phyloP scores from a whole-genome alignment of 2,888 invertebrate genomes.

The Melinopterus prodromus region DNA sequence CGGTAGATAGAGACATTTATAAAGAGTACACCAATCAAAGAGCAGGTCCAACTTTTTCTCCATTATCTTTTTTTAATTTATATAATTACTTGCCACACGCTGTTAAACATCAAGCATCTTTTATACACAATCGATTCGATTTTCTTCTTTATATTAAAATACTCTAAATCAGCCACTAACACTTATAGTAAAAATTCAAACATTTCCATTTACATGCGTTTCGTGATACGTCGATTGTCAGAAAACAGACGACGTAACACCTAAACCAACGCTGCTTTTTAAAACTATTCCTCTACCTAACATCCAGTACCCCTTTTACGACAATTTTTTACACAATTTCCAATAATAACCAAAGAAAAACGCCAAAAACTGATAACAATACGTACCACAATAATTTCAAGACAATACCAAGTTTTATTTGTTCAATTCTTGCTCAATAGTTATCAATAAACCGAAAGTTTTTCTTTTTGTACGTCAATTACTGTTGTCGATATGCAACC shows the following conservation, averaged over 20 bases:
- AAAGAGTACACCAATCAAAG: conserved; percentile 20
- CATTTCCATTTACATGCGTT: conserved; percentile 42
- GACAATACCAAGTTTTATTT: not conserved
- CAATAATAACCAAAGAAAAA: conserved; percentile 31
- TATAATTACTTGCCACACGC: conserved; percentile 39
- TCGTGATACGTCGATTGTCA: not conserved
- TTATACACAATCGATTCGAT: conserved; percentile 46
- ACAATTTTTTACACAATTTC: conserved; percentile 44
- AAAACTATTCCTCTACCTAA: conserved; percentile 54
- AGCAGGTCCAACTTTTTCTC: conserved; percentile 31
- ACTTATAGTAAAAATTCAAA: conserved; percentile 55
- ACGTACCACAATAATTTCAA: conserved; percentile 9
- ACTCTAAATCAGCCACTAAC: conserved; percentile 58
- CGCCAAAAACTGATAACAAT: conserved; percentile 21
- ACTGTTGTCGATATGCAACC: no score
- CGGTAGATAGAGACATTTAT: conserved; percentile 10
- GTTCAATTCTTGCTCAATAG: no score
- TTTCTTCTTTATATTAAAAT: conserved; percentile 52
- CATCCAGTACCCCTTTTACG: conserved; percentile 33
- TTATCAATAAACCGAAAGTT: no score
- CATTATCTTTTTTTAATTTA: conserved; percentile 46
- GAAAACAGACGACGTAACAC: not conserved
- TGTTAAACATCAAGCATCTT: conserved; percentile 54
- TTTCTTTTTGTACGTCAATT: no score
- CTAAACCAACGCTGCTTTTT: conserved; percentile 35